Base-by-base conservation (phyloP, 1,140 invertebrate genomes). In the Gonatopus flavifemur region DNA sequence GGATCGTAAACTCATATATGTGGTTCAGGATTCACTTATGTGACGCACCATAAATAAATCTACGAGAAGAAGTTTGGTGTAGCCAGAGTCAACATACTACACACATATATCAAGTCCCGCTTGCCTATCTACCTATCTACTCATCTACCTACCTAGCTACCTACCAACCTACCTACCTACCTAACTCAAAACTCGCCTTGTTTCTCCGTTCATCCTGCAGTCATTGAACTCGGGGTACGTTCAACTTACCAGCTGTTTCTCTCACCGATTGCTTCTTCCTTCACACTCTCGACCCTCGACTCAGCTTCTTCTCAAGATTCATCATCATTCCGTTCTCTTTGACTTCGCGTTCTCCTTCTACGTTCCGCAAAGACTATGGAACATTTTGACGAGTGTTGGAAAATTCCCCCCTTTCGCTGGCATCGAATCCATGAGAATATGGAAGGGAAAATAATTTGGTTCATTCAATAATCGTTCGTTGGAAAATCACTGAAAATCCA, bases 161-260 rank as follows among this genome's bases (percentile, higher is more conserved):
- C 59, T 55, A 62, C 57, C 58, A 50, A 57, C 59, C 59, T 61
- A 62, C 58, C 60, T 62, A 61, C 58, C 58, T 61, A 62, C 32
- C 58, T 58, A 63, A 47, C 50, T 58, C 46, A 51, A 61, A 57
- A 57, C 59, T 15, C 48, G 49, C 41, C 52, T 57, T 53, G 40
- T 44, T 42, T 18, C 44, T 55, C 59, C 64, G 48, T 57, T 63
- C 54, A 56, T 55, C 64, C 58, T 59, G 62, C 67, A 74, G 73
- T 76, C 74, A 73, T 76, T 77, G 73, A 77, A 77, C 74, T 74
- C 69, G 39, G 55, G 52, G 64, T 64, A 69, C 65, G 61, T 61
- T 69, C 67, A 68, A 70, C 70, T 64, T 57, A 73, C 70, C 74
- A 75, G 74, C 74, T 77, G 74, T 77, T 77, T 75, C 69, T 70